Percentiles rank a stretch among this genome's conserved stretches.
These are phyloP conservation scores for Colistium nudipinnis DNA, from an alignment of 2,113 vertebrate genomes.

Conservation along the genomic window DNA sequence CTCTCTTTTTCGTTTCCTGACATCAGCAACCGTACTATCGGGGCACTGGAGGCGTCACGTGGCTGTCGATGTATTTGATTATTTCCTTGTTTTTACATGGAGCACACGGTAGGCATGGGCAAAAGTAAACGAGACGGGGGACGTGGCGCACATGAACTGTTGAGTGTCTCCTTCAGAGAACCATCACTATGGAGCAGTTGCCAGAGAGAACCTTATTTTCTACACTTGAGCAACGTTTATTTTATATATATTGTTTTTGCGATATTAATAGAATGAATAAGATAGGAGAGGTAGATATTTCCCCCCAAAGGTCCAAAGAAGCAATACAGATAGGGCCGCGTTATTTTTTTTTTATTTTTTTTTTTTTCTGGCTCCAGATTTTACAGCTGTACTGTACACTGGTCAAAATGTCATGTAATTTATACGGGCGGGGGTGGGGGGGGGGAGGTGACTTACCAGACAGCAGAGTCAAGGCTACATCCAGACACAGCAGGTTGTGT, in stretches of 20 bases:
- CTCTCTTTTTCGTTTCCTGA: constrained; percentile 15
- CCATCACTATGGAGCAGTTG: too few relatives aligned
- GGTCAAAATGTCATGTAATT: background rate
- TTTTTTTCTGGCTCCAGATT: background rate
- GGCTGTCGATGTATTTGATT: background rate
- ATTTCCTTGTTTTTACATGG: background rate
- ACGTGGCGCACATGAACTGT: too few relatives aligned
- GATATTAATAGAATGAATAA: too few relatives aligned
- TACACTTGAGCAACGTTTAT: too few relatives aligned
- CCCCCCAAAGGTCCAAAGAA: background rate
- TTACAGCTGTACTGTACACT: background rate
- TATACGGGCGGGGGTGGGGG: background rate
- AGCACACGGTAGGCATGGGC: background rate
- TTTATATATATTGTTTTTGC: too few relatives aligned
- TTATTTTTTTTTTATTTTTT: too few relatives aligned
- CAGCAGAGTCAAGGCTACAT: constrained; percentile 2
- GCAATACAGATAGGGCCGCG: background rate
- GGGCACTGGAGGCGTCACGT: constrained; percentile 1
- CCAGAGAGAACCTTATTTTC: too few relatives aligned
- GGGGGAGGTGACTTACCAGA: background rate
- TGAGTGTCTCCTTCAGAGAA: too few relatives aligned
- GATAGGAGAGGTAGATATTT: too few relatives aligned
- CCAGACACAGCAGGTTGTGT: constrained; percentile 18
- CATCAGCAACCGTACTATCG: background rate
- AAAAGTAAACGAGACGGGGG: too few relatives aligned